These are phyloP conservation scores for Mesocentrotus franciscanus DNA, from an alignment of 53 echinoderm and acorn worm genomes.

Conservation along the genomic window DNA sequence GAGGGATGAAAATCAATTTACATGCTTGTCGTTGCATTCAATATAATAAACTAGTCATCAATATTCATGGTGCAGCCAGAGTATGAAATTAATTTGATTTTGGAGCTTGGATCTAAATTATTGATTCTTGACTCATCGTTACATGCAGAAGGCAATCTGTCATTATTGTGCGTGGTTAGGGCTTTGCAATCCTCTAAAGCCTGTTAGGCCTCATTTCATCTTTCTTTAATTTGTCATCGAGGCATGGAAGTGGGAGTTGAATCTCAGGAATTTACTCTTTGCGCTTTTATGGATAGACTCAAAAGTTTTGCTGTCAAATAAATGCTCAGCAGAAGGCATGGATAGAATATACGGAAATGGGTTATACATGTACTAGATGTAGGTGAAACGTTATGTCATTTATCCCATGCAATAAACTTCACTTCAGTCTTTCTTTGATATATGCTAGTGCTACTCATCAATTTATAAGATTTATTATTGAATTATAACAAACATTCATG, in stretches of 20 bases:
- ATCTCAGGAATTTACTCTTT: background rate
- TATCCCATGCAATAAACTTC: too few species aligned
- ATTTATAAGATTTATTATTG: too few species aligned
- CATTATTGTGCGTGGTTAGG: background rate
- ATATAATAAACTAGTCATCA: background rate
- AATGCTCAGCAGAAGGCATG: too few species aligned
- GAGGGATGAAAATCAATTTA: slow-evolving; percentile 8
- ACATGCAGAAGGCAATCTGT: background rate
- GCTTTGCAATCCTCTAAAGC: background rate
- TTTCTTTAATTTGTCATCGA: background rate
- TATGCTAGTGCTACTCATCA: too few species aligned
- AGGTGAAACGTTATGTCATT: too few species aligned
- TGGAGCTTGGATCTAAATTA: slow-evolving; percentile 9
- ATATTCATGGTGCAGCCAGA: background rate
- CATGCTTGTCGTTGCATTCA: background rate
- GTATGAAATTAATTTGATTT: slow-evolving; percentile 19
- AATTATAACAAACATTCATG: too few species aligned
- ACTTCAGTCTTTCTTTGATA: too few species aligned
- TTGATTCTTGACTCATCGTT: slow-evolving; percentile 16
- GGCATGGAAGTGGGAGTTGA: background rate
- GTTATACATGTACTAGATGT: too few species aligned
- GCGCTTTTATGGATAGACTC: background rate
- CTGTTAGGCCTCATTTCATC: background rate
- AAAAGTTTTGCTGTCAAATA: too few species aligned
- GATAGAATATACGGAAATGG: too few species aligned